These are phyloP conservation scores for Sinella curviseta DNA, from an alignment of 1,140 invertebrate species.

Conservation along the genomic window DNA sequence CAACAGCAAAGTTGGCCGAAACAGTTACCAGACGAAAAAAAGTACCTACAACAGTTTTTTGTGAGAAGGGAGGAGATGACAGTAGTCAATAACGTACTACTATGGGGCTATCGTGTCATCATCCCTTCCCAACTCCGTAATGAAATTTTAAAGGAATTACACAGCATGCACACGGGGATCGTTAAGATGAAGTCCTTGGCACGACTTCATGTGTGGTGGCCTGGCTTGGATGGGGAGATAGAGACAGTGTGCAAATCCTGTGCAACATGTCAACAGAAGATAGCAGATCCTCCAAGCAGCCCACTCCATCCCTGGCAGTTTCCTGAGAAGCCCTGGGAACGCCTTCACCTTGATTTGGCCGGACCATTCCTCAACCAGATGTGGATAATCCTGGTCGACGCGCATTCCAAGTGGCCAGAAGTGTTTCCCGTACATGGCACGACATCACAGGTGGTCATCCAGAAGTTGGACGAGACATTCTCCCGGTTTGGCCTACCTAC, in stretches of 20 bases:
- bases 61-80: too few species aligned
- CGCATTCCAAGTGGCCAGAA: too few species aligned
- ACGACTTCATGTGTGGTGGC: conserved; percentile 45
- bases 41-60: neutral
- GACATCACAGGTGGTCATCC: too few species aligned
- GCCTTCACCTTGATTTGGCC: conserved; percentile 57
- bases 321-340: conserved; percentile 54
- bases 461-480: conserved; percentile 53
- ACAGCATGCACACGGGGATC: conserved; percentile 54
- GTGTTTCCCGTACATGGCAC: too few species aligned
- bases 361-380: conserved; percentile 53
- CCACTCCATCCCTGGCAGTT: conserved; percentile 51
- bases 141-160: conserved; percentile 53
- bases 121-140: conserved; percentile 52
- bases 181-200: conserved; percentile 57
- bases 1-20: conserved; percentile 25
- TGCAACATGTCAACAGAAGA: conserved; percentile 37
- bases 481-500: conserved; percentile 55
- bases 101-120: conserved; percentile 52
- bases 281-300: conserved; percentile 47
- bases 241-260: conserved; percentile 49
- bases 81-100: too few species aligned
- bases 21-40: neutral
- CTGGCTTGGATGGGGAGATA: too few species aligned
- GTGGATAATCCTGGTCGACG: conserved; percentile 57